Evolutionary conservation across 2,113 vertebrate genomes (phyloP).

Genomic region (Oceanodroma tethys): DNA sequence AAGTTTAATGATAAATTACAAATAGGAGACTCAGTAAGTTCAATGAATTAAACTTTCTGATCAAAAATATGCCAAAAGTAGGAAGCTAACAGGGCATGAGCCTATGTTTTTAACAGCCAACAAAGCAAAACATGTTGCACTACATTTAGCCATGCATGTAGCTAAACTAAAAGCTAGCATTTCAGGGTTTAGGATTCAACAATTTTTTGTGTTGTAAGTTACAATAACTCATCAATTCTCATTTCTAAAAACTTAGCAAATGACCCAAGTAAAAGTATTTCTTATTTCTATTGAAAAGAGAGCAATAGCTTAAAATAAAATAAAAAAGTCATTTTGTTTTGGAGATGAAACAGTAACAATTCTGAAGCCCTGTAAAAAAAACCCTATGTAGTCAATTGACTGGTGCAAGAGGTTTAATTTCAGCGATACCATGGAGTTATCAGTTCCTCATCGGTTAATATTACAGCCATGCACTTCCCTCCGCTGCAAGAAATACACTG

Average conservation of each 20-base stretch:
- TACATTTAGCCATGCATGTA: neutral
- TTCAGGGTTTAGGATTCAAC: neutral
- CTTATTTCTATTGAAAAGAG: neutral
- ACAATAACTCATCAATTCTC: neutral
- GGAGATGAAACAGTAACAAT: neutral
- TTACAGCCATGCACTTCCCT: neutral
- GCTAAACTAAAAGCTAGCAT: neutral
- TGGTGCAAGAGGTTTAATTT: neutral
- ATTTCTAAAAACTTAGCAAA: neutral
- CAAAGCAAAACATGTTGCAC: neutral
- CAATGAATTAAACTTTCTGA: neutral
- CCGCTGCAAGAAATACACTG: neutral
- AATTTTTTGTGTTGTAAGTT: neutral
- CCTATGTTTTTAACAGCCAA: neutral
- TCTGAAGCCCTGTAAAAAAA: neutral
- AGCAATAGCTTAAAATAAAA: neutral
- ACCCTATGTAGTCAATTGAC: neutral
- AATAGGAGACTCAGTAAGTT: fast-evolving
- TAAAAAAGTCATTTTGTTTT: neutral
- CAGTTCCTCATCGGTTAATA: neutral
- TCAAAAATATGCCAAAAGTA: neutral
- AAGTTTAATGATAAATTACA: neutral
- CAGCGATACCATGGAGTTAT: neutral
- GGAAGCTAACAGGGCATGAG: neutral
- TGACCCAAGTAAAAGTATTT: neutral